Evolutionary conservation across 2,888 invertebrate species (phyloP).

Genomic region (Cheilosia scutellata): DNA sequence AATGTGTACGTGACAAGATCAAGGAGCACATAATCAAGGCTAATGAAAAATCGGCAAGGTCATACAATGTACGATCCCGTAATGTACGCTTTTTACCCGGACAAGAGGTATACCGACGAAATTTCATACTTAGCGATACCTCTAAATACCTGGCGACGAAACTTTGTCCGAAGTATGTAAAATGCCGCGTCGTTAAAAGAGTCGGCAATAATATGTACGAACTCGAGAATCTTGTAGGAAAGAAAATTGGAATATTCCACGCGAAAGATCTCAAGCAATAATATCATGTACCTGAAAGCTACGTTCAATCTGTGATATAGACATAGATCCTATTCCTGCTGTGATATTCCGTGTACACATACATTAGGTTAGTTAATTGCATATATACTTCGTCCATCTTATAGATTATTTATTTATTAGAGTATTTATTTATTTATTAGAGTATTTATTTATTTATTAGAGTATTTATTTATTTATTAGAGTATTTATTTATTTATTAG

Average conservation of each 20-base stretch:
- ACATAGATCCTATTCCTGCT: too few species aligned
- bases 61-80: background rate
- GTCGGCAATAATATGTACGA: background rate
- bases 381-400: too few species aligned
- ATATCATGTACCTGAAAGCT: too few species aligned
- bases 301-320: too few species aligned
- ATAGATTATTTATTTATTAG: too few species aligned
- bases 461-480: too few species aligned
- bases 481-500: too few species aligned
- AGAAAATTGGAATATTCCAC: background rate
- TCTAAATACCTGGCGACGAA: background rate
- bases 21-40: slow-evolving; percentile 24
- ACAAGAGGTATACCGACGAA: background rate
- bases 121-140: background rate
- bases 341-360: too few species aligned
- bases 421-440: too few species aligned
- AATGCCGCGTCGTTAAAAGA: background rate
- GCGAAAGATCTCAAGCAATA: background rate
- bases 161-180: background rate
- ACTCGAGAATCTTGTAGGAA: background rate
- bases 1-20: background rate
- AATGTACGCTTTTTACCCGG: background rate
- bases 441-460: too few species aligned
- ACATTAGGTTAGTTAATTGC: too few species aligned
- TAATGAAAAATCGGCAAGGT: slow-evolving; percentile 23